These are phyloP conservation scores for Ivindomyrus marchei DNA, from an alignment of 2,113 vertebrate genomes.

Conservation along the genomic window DNA sequence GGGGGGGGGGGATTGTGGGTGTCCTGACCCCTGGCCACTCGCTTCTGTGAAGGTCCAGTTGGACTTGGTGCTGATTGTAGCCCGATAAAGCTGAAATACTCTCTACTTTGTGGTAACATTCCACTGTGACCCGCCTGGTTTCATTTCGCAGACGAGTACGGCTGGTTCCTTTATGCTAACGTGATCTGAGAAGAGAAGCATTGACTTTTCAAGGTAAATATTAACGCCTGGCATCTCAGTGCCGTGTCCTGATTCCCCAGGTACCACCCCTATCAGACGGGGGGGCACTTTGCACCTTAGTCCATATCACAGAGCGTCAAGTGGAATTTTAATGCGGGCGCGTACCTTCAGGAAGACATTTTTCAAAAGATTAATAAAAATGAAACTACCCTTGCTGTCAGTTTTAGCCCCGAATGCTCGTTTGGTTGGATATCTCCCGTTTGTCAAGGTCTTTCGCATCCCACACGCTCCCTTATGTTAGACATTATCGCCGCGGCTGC, in stretches of 20 bases:
- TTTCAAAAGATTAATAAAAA: conserved; percentile 2
- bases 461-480: too few species aligned
- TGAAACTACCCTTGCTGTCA: not conserved
- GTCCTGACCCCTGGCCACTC: not conserved
- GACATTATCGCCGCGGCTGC: not conserved
- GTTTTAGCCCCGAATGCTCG: not conserved
- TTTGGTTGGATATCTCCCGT: not conserved
- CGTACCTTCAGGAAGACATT: not conserved
- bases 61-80: not conserved
- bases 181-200: not conserved
- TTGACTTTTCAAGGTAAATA: not conserved
- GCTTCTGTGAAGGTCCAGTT: not conserved
- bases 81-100: not conserved
- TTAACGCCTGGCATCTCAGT: not conserved
- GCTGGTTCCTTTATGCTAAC: not conserved
- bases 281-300: not conserved
- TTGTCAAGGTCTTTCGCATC: not conserved
- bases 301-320: not conserved
- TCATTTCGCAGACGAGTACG: not conserved
- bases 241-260: not conserved
- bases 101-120: not conserved
- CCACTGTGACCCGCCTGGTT: not conserved
- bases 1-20: not conserved
- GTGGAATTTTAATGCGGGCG: not conserved
- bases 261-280: not conserved